phyloP scores from a whole-genome alignment of 2,888 invertebrate species.

The Drosophila paranaensis region DNA sequence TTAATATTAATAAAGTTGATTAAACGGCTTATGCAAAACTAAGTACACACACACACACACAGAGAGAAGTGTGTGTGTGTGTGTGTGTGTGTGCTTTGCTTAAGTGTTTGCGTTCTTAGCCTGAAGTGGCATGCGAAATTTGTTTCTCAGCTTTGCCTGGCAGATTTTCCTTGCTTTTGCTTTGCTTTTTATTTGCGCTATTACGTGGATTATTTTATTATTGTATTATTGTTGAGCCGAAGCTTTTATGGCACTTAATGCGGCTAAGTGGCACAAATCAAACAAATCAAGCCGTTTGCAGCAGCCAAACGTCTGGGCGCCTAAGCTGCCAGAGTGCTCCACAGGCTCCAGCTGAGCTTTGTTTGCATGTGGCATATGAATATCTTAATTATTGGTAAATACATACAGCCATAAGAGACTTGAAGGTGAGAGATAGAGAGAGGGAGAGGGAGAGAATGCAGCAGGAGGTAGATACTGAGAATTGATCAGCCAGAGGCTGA shows the following conservation, averaged over 20 bases:
- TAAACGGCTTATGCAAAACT: conserved; percentile 74
- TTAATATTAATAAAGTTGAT: conserved; percentile 79
- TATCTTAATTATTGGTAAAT: conserved; percentile 7
- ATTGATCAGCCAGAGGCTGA: too few species aligned
- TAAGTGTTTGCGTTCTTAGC: conserved; percentile 38
- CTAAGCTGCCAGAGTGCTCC: neutral
- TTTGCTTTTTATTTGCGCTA: conserved; percentile 31
- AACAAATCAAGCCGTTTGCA: conserved; percentile 25
- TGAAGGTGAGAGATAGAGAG: neutral
- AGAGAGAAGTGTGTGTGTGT: conserved; percentile 4
- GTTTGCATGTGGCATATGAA: conserved; percentile 5
- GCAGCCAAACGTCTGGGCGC: neutral
- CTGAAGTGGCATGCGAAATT: conserved; percentile 45
- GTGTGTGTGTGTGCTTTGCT: conserved; percentile 21
- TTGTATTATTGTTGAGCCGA: conserved; percentile 32
- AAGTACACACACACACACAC: conserved; percentile 39
- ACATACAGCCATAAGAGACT: neutral
- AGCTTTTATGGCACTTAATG: conserved; percentile 42
- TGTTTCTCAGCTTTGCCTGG: conserved; percentile 26
- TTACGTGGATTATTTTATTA: conserved; percentile 40
- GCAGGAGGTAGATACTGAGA: too few species aligned
- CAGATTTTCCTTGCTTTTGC: neutral
- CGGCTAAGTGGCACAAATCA: conserved; percentile 32
- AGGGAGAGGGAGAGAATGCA: too few species aligned
- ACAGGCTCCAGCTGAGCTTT: neutral